Evolutionary conservation across 1,140 invertebrate genomes (phyloP).

Genomic region (Holcopasites calliopsidis): DNA sequence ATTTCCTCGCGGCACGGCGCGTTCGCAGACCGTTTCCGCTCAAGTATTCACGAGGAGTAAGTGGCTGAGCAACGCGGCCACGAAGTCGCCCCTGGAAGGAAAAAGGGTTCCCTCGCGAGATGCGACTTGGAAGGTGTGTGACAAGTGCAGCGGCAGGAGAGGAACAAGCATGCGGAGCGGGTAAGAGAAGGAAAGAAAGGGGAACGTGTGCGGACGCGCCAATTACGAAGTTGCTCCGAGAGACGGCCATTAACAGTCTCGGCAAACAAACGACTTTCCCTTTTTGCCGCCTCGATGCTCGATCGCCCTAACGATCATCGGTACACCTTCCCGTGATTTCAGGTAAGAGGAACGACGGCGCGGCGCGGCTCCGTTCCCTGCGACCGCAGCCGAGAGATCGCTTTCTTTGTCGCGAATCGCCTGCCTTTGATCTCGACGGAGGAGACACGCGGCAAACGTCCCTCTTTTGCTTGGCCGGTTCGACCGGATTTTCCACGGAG

Average conservation of each 20-base stretch:
- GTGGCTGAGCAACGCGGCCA: conserved; percentile 13
- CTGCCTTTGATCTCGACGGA: conserved; percentile 54
- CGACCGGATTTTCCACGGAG: conserved; percentile 60
- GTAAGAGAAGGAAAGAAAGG: neutral
- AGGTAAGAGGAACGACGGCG: neutral
- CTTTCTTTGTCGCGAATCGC: conserved; percentile 57
- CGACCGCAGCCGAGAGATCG: neutral
- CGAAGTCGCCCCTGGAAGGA: conserved; percentile 26
- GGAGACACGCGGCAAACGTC: conserved; percentile 13
- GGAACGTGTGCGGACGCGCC: conserved; percentile 59
- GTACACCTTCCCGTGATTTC: conserved; percentile 59
- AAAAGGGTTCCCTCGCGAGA: conserved; percentile 31
- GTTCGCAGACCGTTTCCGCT: conserved; percentile 2
- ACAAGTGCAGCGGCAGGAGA: conserved; percentile 27
- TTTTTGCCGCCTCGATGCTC: conserved; percentile 65
- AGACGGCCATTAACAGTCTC: conserved; percentile 64
- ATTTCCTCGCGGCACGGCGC: conserved; percentile 16
- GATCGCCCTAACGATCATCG: conserved; percentile 70
- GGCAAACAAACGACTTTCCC: conserved; percentile 70
- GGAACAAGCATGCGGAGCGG: neutral
- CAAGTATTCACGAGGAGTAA: conserved; percentile 35
- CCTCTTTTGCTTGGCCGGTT: conserved; percentile 34
- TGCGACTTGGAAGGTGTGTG: conserved; percentile 22
- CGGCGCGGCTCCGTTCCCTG: neutral
- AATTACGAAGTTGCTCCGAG: conserved; percentile 66